phyloP scores from a whole-genome alignment of 2,888 invertebrate species.

The Carpatolechia fugitivella region DNA sequence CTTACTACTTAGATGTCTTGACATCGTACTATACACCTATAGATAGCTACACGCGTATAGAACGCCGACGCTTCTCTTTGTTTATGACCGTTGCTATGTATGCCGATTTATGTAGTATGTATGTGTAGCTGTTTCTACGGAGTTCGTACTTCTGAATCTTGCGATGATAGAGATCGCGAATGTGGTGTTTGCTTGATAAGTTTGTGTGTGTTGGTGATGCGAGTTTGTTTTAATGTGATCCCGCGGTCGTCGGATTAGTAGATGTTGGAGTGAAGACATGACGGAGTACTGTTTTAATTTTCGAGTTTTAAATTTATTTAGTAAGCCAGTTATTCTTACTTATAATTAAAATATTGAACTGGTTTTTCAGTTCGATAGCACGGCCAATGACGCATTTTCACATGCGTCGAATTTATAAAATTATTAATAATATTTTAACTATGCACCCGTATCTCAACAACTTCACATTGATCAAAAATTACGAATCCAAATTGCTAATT shows the following conservation, averaged over 20 bases:
- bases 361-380: too few species aligned
- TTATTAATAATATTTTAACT: too few species aligned
- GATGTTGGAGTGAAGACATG: too few species aligned
- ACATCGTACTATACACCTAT: slow-evolving; percentile 8
- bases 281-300: too few species aligned
- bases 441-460: too few species aligned
- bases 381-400: too few species aligned
- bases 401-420: too few species aligned
- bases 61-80: slow-evolving; percentile 23
- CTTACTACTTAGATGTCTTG: slow-evolving; percentile 6
- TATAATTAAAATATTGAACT: too few species aligned
- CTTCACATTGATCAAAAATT: too few species aligned
- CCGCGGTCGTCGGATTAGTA: background rate
- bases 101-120: background rate
- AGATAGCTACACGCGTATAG: background rate
- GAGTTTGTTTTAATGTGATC: background rate
- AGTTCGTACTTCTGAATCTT: background rate
- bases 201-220: background rate
- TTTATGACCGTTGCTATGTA: slow-evolving; percentile 22
- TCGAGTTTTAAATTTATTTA: too few species aligned
- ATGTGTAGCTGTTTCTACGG: background rate
- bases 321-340: too few species aligned
- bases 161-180: background rate
- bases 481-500: too few species aligned
- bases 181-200: background rate